phyloP scores from a whole-genome alignment of 1,140 invertebrate species.

The Dolichoris vasculosae region DNA sequence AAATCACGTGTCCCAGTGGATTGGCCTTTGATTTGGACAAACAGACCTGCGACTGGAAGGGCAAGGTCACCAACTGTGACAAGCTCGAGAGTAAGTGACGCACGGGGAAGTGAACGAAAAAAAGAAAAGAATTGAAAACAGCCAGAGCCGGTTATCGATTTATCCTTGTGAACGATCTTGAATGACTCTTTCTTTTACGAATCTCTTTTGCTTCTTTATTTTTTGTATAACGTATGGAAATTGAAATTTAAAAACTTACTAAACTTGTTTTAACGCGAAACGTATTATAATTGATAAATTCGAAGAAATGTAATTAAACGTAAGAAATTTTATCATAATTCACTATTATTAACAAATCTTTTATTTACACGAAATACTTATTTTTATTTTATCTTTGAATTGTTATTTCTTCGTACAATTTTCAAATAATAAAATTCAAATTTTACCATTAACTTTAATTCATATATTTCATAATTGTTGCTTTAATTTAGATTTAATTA shows the following conservation, averaged over 20 bases:
- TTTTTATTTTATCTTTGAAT: no score
- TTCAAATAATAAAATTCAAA: no score
- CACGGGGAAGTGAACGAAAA: conserved; percentile 58
- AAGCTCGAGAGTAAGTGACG: conserved; percentile 94
- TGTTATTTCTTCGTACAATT: no score
- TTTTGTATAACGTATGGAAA: not conserved
- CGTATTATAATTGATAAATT: no score
- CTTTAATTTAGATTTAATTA: no score
- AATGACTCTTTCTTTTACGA: conserved; percentile 3
- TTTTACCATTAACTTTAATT: no score
- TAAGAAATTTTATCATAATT: no score
- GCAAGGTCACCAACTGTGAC: conserved; percentile 96
- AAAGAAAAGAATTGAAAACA: conserved; percentile 30
- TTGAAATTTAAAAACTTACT: not conserved
- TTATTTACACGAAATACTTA: no score
- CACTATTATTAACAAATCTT: no score
- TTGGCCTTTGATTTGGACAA: conserved; percentile 97
- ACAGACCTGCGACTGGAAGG: conserved; percentile 98
- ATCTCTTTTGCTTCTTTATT: not conserved
- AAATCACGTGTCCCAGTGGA: conserved; percentile 94
- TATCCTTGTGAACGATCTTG: conserved; percentile 4
- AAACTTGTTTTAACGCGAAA: not conserved
- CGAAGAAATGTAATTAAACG: no score
- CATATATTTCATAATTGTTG: no score
- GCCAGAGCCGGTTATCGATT: not conserved